A percentile compares a stretch with the other conserved stretches of the same genome.
Conservation (phyloP, 2,888 invertebrate genomes). For the Unio pictorum region DNA sequence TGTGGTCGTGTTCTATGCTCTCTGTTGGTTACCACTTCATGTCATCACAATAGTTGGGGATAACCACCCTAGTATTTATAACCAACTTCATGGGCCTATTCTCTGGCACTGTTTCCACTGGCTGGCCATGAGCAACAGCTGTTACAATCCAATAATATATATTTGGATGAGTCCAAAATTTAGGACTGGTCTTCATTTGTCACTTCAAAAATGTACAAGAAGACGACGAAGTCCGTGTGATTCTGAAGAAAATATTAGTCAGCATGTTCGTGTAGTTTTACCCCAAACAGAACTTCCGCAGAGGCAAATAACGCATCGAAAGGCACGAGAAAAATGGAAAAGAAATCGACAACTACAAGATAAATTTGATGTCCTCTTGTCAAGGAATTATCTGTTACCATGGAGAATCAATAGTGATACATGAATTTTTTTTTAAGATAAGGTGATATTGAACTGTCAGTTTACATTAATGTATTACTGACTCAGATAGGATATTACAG, state of each 20-base stretch:
- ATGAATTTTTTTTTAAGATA: constrained; percentile 1
- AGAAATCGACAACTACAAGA: constrained; percentile 5
- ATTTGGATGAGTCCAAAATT: constrained; percentile 55
- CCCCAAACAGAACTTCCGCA: constrained; percentile 15
- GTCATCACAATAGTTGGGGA: constrained; percentile 44
- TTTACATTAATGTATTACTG: no score
- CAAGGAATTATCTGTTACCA: constrained; percentile 26
- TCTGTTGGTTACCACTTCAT: constrained; percentile 54
- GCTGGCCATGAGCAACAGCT: constrained; percentile 54
- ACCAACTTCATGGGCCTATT: constrained; percentile 38
- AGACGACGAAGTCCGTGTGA: constrained; percentile 23
- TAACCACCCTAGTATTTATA: constrained; percentile 42
- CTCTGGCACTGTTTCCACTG: constrained; percentile 52
- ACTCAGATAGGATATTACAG: no score
- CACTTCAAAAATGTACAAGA: constrained; percentile 34
- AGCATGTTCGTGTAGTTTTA: constrained; percentile 23
- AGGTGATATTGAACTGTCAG: no score
- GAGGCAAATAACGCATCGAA: constrained; percentile 8
- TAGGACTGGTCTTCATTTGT: constrained; percentile 39
- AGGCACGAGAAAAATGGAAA: constrained; percentile 8
- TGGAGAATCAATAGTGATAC: constrained; percentile 40
- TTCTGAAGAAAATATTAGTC: constrained; percentile 38
- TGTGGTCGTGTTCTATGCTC: constrained; percentile 49
- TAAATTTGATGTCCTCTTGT: constrained; percentile 14
- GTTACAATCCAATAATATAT: constrained; percentile 52